Evolutionary conservation across 2,797 vertebrate species (phyloP).

Genomic region (Dendrocincla fuliginosa): DNA sequence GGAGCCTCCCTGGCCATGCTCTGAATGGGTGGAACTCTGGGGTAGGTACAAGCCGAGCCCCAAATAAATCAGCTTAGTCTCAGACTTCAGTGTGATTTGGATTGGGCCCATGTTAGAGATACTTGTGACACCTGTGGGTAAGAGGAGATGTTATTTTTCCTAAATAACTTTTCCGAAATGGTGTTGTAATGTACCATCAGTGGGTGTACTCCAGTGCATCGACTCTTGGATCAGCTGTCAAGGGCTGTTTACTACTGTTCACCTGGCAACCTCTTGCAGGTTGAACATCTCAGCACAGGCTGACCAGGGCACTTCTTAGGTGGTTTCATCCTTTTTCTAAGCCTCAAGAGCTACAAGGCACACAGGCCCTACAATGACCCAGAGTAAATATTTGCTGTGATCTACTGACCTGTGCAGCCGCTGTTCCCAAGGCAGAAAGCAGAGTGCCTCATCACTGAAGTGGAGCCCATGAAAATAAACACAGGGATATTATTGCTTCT

Average conservation of each 20-base stretch:
- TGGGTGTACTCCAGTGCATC: neutral
- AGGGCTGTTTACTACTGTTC: neutral
- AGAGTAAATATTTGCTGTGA: constrained; percentile 9
- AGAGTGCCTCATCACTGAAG: constrained; percentile 24
- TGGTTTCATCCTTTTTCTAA: neutral
- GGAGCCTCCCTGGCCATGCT: fast-evolving
- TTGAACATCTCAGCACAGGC: neutral
- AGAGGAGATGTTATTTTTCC: constrained; percentile 32
- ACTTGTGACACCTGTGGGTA: neutral
- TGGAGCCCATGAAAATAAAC: constrained; percentile 64
- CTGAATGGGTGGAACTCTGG: neutral
- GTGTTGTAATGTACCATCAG: neutral
- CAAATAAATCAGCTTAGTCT: neutral
- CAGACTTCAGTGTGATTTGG: neutral
- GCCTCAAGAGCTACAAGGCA: neutral
- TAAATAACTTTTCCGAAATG: neutral
- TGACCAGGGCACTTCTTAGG: neutral
- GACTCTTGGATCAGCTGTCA: neutral
- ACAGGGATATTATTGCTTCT: constrained; percentile 54
- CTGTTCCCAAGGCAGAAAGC: neutral
- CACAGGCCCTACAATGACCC: neutral
- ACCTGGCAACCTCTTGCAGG: neutral
- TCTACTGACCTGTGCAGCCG: constrained; percentile 1
- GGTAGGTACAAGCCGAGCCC: neutral
- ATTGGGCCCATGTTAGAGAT: neutral